Evolutionary conservation across 2,888 invertebrate genomes (phyloP), one percentile per base, ranked within the genome.

Genomic region (Mythimna vitellina): DNA sequence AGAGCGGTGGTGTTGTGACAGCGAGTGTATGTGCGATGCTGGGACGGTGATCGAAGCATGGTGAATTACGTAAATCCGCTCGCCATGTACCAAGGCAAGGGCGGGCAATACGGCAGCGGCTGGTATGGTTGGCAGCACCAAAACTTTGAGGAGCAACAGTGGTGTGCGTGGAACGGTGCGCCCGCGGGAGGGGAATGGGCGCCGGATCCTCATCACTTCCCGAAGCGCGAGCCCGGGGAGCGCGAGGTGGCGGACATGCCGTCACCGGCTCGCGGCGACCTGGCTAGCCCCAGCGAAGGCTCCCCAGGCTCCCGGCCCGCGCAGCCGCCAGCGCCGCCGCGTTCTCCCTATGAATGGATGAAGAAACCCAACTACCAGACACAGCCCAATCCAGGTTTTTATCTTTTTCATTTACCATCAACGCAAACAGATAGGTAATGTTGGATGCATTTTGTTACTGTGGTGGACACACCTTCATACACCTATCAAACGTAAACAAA

Each of bases 301-400:
- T 96, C 96, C 0, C 94, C 97, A 1, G 93, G 96, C 1, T 96
- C 96, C 4, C 89, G 95, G 90, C 92, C 95, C 79, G 90, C 95
- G 86, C 92, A 96, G 91, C 92, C 97, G 88, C 97, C 98, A 60
- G 97, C 97, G 54, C 98, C 98, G 42, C 97, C 97, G 29, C 97
- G 98, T 58, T 98, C 98, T 82, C 98, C 98, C 0, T 99, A 97
- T 92, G 98, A 98, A 87, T 99, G 99, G 99, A 99, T 99, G 97
- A 99, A 98, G 93, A 98, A 98, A 92, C 98, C 98, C 0, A 97
- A 98, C 66, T 98, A 98, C 93, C 98, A 98, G 89, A 97, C 97
- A 81, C 98, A 98, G 90, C 98, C 98, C 4, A 98, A 98, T 93
- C 98, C 98, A 95, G 98, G 98, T 98, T 93, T 86, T 86, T 88